Percentiles rank a stretch among this genome's conserved stretches.
Conservation (phyloP, 2,888 invertebrate species). For the Lydus trimaculatus region DNA sequence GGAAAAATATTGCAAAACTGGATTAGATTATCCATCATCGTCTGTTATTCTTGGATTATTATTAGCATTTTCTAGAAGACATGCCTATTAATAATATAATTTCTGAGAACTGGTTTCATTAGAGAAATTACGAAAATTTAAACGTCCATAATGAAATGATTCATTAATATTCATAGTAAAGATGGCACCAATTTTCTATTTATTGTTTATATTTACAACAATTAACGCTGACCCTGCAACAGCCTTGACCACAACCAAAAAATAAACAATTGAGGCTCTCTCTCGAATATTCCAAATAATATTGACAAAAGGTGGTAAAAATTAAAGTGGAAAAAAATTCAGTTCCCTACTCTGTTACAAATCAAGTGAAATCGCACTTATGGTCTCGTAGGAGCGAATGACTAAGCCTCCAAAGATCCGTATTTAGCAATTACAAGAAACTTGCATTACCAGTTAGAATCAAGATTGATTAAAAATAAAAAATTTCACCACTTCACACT, state of each 20-base stretch:
- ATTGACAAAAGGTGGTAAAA: neutral
- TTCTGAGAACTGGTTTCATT: neutral
- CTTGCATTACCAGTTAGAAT: constrained; percentile 30
- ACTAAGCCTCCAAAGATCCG: constrained; percentile 25
- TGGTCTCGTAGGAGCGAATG: constrained; percentile 20
- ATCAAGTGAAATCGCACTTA: neutral
- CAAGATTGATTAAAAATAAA: constrained; percentile 5
- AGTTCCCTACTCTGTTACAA: neutral
- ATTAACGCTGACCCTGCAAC: neutral
- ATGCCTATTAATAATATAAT: neutral
- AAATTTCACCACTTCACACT: neutral
- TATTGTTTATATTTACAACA: constrained; percentile 1
- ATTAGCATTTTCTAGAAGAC: neutral
- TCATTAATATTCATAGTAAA: constrained; percentile 3
- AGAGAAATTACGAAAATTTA: neutral
- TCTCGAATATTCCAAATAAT: neutral
- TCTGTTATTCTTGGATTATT: neutral
- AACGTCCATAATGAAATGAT: neutral
- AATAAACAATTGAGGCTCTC: neutral
- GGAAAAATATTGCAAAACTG: neutral
- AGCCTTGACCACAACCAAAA: constrained; percentile 3
- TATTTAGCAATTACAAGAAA: constrained; percentile 38
- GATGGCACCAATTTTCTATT: neutral
- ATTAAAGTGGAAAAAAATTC: neutral
- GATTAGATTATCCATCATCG: neutral